These are phyloP conservation scores for Erythrocebus patas DNA, from an alignment of 2,113 vertebrate genomes.

Conservation along the genomic window DNA sequence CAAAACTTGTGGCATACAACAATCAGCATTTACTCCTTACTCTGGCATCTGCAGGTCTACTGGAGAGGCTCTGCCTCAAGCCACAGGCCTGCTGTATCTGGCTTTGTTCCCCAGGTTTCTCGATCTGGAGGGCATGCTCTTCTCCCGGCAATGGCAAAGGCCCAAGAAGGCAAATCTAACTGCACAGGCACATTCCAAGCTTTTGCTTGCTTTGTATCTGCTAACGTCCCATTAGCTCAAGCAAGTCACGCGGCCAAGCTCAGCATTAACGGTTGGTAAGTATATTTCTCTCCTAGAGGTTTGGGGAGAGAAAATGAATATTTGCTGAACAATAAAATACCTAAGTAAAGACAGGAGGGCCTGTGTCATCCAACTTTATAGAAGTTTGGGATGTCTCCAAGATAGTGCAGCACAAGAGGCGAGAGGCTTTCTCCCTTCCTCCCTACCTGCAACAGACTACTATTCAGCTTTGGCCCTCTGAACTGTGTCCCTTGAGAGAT, in stretches of 20 bases:
- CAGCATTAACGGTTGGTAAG: background rate
- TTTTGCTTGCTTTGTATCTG: background rate
- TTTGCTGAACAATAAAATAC: background rate
- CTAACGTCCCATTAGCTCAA: background rate
- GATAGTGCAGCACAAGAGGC: background rate
- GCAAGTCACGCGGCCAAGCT: background rate
- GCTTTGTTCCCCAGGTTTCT: background rate
- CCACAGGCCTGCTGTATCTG: background rate
- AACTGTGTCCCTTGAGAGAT: background rate
- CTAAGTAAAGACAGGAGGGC: background rate
- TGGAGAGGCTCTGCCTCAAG: background rate
- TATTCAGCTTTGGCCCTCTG: background rate
- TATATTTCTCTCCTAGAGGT: background rate
- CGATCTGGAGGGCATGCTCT: background rate
- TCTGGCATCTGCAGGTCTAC: background rate
- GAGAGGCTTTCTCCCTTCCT: background rate
- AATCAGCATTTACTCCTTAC: background rate
- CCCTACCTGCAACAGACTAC: background rate
- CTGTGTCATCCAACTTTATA: background rate
- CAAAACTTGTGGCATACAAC: background rate
- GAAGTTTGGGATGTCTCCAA: background rate
- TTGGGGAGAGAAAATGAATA: background rate
- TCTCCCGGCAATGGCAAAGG: background rate
- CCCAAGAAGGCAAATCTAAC: background rate
- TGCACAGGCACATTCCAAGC: background rate